Percentiles rank a stretch among this genome's conserved stretches.
phyloP scores from a whole-genome alignment of 2,113 vertebrate genomes.

The Apaloderma vittatum region DNA sequence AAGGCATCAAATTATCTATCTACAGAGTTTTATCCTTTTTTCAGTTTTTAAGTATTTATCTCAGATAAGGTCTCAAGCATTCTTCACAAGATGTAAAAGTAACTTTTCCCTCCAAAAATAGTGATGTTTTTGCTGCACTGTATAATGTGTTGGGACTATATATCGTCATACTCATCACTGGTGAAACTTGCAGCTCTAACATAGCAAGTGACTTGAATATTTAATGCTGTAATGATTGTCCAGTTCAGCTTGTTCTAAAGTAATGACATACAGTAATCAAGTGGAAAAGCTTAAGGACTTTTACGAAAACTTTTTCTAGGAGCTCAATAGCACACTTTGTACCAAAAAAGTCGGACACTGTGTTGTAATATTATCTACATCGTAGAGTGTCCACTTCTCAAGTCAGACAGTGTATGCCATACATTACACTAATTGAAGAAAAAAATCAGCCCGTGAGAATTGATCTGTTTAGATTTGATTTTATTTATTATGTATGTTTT shows the following conservation, averaged over 20 bases:
- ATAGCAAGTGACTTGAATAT: constrained; percentile 69
- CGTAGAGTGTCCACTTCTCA: constrained; percentile 55
- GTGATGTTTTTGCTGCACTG: constrained; percentile 51
- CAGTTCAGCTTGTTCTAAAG: constrained; percentile 67
- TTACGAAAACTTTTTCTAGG: constrained; percentile 33
- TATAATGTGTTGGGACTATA: neutral
- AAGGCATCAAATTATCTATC: constrained; percentile 19
- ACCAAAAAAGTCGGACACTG: constrained; percentile 83
- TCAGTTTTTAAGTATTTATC: constrained; percentile 8
- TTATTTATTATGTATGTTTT: constrained; percentile 79
- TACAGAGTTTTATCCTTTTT: constrained; percentile 34
- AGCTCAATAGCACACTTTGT: constrained; percentile 76
- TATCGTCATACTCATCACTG: constrained; percentile 27
- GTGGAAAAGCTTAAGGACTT: constrained; percentile 66
- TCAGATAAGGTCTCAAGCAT: constrained; percentile 38
- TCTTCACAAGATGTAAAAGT: neutral
- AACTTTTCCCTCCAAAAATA: neutral
- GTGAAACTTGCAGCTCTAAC: constrained; percentile 54
- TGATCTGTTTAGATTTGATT: constrained; percentile 60
- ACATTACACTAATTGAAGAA: constrained; percentile 41
- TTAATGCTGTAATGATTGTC: constrained; percentile 62
- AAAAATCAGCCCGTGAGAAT: neutral
- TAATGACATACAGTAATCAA: constrained; percentile 36
- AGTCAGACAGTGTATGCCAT: constrained; percentile 51
- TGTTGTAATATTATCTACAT: constrained; percentile 72